Evolutionary conservation across 2,113 vertebrate genomes (phyloP), one percentile per base, ranked within the genome.

Genomic region (Grammomys surdaster): DNA sequence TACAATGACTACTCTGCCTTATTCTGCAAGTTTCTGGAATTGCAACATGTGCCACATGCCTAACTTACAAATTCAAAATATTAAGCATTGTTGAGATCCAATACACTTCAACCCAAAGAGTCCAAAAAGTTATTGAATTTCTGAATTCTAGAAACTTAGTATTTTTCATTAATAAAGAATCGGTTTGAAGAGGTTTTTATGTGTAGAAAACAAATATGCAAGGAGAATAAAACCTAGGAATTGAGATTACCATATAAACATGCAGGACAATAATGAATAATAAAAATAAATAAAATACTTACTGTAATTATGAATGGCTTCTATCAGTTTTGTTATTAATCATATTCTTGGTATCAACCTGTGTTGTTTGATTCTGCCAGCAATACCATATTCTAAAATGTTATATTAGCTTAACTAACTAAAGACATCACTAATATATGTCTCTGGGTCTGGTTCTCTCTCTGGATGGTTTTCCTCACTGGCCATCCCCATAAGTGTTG

Each of bases 71-170:
- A 51, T 16, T 6, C 40, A 69, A 91, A 76, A 75, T 76, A 89
- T n/a, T 91, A 92, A 95, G 22, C 3, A 90, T 0, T 75, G 20
- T 4, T 84, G 80, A 86, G 82, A 94, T 73, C 80, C 75, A 89
- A 65, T 26, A 85, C n/a, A 3, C 7, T 95, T 63, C 56, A 94
- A 7, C 81, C 17, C 76, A 82, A 95, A 89, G 65, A 93, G 8
- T 85, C 16, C 76, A 81, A 95, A 90, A 0, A 54, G 0, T 4
- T 69, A 9, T 60, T 81, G 28, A 81, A 90, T 54, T 89, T 2
- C 8, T 76, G 54, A 1, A 26, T 63, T 17, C 54, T 54, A 26
- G 3, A 81, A 76, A 82, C 40, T 3, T 75, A 3, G 24, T 78
- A 67, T 36, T 31, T 67, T 43, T 24, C 89, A 31, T 67, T 58